Percentiles rank a stretch among this genome's conserved stretches.
Evolutionary conservation across 2,888 invertebrate species (phyloP).

Genomic region (Hermaeophaga mercurialis): DNA sequence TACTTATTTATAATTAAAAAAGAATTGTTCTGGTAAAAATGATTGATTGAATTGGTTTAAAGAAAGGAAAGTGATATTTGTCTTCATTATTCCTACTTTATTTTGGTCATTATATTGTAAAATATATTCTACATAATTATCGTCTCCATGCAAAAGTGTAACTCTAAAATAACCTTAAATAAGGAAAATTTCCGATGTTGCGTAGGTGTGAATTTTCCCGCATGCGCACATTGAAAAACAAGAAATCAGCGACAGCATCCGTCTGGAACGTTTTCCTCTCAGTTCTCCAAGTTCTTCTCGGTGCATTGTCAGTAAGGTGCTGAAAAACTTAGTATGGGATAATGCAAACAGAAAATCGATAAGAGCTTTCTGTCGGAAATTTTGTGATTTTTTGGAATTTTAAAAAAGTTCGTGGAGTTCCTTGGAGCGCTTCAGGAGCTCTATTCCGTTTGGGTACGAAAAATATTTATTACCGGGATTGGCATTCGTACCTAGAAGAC

Average conservation of each 20-base stretch:
- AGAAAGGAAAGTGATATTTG: too few species aligned
- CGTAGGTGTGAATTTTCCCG: slow-evolving; percentile 32
- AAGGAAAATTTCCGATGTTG: slow-evolving; percentile 24
- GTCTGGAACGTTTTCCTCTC: slow-evolving; percentile 14
- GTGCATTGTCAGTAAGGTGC: not conserved
- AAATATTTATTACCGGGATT: slow-evolving; percentile 17
- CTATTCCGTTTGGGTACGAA: slow-evolving; percentile 1
- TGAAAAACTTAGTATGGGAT: slow-evolving; percentile 4
- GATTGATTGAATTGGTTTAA: too few species aligned
- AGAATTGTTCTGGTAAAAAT: too few species aligned
- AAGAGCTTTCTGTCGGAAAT: not conserved
- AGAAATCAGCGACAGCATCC: slow-evolving; percentile 22
- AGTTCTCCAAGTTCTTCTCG: slow-evolving; percentile 11
- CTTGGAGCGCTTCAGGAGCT: slow-evolving; percentile 2
- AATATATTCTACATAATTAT: not conserved
- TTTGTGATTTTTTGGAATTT: not conserved
- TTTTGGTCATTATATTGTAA: too few species aligned
- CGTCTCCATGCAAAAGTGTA: not conserved
- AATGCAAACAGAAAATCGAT: slow-evolving; percentile 21
- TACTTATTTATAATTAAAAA: too few species aligned
- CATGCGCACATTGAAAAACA: slow-evolving; percentile 22
- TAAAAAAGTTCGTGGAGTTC: not conserved
- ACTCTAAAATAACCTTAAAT: slow-evolving; percentile 14
- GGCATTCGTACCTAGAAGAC: slow-evolving; percentile 16
- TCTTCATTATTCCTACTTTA: too few species aligned